Base-by-base conservation (phyloP, 2,797 vertebrate species). In the Semaprochilodus insignis region DNA sequence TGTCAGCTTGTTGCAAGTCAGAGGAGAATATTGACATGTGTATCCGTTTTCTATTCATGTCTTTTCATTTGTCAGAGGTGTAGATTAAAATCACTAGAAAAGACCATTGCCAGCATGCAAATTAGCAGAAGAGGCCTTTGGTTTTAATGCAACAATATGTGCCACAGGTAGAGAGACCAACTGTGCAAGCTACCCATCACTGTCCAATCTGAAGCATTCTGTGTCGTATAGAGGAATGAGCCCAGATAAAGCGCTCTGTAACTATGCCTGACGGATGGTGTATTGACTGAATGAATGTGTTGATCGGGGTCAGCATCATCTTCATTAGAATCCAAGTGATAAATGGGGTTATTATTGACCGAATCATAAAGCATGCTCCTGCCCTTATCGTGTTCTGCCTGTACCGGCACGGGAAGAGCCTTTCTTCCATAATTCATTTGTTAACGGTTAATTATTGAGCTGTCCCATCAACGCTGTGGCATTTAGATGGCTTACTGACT, bases 1-100 rank as follows among this genome's bases (percentile, higher is more conserved):
- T 79, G 75, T 83, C 74, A 40, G 71, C 73, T 59, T 71, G 76
- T 87, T 88, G 74, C 90, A 82, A 86, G 88, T 91, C 85, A 84
- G 73, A 69, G 76, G 74, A 36, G 66, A 57, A 40, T 57, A 88
- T 84, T 77, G 80, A 82, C 78, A 77, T 87, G 48, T 76, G 75
- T 79, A 71, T 85, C 71, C n/a, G 80, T 89, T 81, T 77, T 82
- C 84, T 77, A 48, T 85, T 89, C 85, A 83, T 40, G 51, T 87
- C 73, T 78, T 81, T 88, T 82, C 69, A 80, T 88, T 85, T 66
- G 83, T 87, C 86, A 63, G 17, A 1, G 48, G 75, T 78, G 71
- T 23, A 77, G 86, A 86, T 83, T 86, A 83, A 74, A 3, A 71
- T 82, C 85, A 57, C 77, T 83, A 63, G 44, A 55, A 75, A 77